phyloP scores from a whole-genome alignment of 2,797 vertebrate genomes.

The Heterohyrax brucei region DNA sequence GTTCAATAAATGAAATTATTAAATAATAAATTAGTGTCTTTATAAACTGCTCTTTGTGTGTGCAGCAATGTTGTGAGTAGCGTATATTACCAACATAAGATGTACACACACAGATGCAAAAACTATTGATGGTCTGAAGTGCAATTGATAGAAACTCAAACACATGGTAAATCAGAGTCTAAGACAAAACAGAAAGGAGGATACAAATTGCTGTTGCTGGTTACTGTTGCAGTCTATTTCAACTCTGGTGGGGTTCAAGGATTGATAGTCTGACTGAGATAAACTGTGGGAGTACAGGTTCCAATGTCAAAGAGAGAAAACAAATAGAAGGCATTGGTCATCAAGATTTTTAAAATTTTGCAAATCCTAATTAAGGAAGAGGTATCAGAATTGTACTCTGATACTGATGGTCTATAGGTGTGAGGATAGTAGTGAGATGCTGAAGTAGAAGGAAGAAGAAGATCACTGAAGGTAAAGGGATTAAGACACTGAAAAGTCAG shows the following conservation, averaged over 20 bases:
- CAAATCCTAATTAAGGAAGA: background rate
- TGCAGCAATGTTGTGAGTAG: too few species aligned
- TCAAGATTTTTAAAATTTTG: background rate
- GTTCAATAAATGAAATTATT: slow-evolving; percentile 1
- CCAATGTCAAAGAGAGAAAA: background rate
- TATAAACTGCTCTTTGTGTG: too few species aligned
- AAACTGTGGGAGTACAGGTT: background rate
- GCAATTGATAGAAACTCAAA: background rate
- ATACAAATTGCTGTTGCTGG: too few species aligned
- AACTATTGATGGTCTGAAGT: too few species aligned
- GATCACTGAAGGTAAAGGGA: background rate
- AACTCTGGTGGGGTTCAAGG: background rate
- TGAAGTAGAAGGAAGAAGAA: background rate
- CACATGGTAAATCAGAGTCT: background rate
- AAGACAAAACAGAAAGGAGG: background rate
- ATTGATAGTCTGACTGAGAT: background rate
- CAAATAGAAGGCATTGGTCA: background rate
- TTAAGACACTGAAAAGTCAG: background rate
- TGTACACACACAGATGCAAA: too few species aligned
- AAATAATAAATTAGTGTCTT: background rate
- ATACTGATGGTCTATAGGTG: background rate
- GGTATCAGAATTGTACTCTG: background rate
- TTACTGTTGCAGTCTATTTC: too few species aligned
- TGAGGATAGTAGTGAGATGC: background rate
- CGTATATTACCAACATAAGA: too few species aligned